A percentile compares a stretch with the other conserved stretches of the same genome.
phyloP scores from a whole-genome alignment of 2,113 vertebrate genomes.

The Manacus vitellinus region DNA sequence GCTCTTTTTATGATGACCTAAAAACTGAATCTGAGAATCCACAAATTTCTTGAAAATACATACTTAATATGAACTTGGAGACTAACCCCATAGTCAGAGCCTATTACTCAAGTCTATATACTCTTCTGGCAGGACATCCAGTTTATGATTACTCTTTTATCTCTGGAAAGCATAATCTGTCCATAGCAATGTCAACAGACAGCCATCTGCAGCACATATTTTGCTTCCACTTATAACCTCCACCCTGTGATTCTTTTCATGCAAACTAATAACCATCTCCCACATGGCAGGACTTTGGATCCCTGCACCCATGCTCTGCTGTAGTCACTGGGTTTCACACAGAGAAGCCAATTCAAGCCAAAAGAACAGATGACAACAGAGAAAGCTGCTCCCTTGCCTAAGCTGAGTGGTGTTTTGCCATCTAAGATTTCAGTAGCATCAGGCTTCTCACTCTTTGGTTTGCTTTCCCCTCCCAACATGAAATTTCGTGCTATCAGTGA shows the following conservation, averaged over 20 bases:
- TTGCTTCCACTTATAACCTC: constrained; percentile 40
- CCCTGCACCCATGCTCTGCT: background rate
- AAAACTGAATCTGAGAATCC: background rate
- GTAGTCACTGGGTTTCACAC: background rate
- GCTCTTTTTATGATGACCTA: background rate
- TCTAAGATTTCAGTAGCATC: background rate
- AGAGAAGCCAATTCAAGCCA: background rate
- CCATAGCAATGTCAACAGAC: constrained; percentile 45
- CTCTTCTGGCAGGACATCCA: constrained; percentile 43
- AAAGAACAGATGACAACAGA: background rate
- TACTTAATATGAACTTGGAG: constrained; percentile 27
- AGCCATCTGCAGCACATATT: constrained; percentile 42
- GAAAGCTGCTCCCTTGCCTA: background rate
- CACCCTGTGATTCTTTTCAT: constrained; percentile 6
- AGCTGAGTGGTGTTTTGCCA: background rate
- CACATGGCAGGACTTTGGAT: background rate
- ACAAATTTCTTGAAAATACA: constrained; percentile 36
- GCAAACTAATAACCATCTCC: background rate
- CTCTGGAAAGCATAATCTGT: constrained; percentile 45
- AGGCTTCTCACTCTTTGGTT: background rate
- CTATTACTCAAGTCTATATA: constrained; percentile 21
- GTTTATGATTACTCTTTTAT: constrained; percentile 40
- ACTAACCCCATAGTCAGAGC: background rate
- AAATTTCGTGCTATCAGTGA: constrained; percentile 1
- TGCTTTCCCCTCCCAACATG: background rate